Evolutionary conservation across 2,113 vertebrate genomes (phyloP), one percentile per base, ranked within the genome.

Genomic region (Sinocyclocheilus maitianheensis): DNA sequence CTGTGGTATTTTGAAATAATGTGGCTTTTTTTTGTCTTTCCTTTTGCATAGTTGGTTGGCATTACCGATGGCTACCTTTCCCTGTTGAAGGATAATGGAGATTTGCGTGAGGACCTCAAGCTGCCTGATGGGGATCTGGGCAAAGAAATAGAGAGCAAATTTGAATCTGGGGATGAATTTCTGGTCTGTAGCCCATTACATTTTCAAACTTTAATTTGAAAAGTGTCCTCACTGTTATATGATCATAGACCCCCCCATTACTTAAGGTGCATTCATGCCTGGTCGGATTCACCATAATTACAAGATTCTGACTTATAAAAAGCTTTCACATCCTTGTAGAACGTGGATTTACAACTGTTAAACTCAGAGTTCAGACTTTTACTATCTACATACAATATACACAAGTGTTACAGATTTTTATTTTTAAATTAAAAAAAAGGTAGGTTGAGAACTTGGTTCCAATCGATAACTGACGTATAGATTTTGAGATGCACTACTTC

Each of bases 71-170:
- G 95, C 2, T 98, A 94, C 93, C 91, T 98, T 86, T 93, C 94
- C 90, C 94, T 99, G 92, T 92, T 98, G 95, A 95, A 94, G 75
- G 97, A 98, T 85, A 91, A 86, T 0, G 97, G 96, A 85, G 94
- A 94, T 2, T 92, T 95, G 87, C 96, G 96, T 90, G 96, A 98
- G 74, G 97, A 99, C 93, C 96, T 98, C 16, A 97, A 95, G 87
- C 78, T 97, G 77, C 96, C 97, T 72, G 96, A 97, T 4, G 93
- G 93, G 76, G 97, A 98, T 11, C 76, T 98, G 37, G 97, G 97
- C 75, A 96, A 96, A 93, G 96, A 98, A 91, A 98, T 98, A 81
- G 91, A 94, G 90, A 92, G 90, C 82, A 97, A 93, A 91, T 94
- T 94, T 91, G 93, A 94, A 82, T 95, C 95, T 88, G 86, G 93